phyloP scores from a whole-genome alignment of 2,888 invertebrate genomes.

The Dicycla oo region DNA sequence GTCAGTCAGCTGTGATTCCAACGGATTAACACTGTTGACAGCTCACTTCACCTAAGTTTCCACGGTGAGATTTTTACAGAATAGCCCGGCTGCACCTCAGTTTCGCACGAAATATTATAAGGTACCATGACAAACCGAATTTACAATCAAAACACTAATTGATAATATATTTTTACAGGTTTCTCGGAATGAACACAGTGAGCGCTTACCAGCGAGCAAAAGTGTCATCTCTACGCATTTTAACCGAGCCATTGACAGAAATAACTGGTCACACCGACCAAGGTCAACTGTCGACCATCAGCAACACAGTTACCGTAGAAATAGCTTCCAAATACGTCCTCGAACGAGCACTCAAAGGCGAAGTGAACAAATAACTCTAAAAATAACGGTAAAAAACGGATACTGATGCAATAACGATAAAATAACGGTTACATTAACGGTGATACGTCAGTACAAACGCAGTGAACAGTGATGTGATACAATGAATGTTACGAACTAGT shows the following conservation, averaged over 20 bases:
- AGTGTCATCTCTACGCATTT: conserved; percentile 95
- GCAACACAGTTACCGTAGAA: conserved; percentile 87
- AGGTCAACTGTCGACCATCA: conserved; percentile 84
- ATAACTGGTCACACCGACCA: conserved; percentile 68
- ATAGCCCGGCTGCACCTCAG: too few relatives aligned
- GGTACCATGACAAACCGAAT: neutral
- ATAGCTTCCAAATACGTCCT: conserved; percentile 85
- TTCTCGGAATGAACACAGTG: conserved; percentile 96
- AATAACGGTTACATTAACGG: conserved; percentile 48
- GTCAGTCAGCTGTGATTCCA: too few relatives aligned
- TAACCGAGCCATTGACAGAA: conserved; percentile 76
- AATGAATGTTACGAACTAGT: conserved; percentile 58
- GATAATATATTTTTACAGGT: conserved; percentile 87
- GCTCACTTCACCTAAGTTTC: too few relatives aligned
- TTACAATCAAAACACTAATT: neutral
- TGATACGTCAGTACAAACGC: conserved; percentile 65
- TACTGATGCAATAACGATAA: conserved; percentile 32
- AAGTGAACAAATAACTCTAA: conserved; percentile 71
- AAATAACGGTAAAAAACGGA: conserved; percentile 26
- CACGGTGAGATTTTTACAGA: too few relatives aligned
- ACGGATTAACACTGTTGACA: too few relatives aligned
- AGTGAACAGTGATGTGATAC: conserved; percentile 68
- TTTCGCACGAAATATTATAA: neutral
- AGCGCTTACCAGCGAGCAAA: conserved; percentile 97
- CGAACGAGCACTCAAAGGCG: conserved; percentile 84